Evolutionary conservation across 1,140 invertebrate species (phyloP).

Genomic region (Gryon sp.): DNA sequence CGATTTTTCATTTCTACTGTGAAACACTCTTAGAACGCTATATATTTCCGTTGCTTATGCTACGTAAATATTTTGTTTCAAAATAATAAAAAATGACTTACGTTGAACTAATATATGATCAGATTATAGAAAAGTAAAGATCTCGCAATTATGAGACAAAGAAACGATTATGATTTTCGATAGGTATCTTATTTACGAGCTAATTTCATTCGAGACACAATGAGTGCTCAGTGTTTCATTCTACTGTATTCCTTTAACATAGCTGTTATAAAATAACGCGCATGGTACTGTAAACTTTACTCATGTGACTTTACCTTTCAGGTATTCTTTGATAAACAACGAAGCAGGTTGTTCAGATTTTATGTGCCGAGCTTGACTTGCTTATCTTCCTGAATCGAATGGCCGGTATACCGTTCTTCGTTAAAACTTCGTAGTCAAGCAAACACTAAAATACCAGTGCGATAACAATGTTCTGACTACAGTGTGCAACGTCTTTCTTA

Average conservation of each 20-base stretch:
- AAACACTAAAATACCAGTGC: conserved; percentile 74
- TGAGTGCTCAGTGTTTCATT: conserved; percentile 43
- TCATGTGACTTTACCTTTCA: conserved; percentile 65
- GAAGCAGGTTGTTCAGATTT: conserved; percentile 77
- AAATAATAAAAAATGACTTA: no score
- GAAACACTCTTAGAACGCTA: no score
- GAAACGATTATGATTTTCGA: conserved; percentile 45
- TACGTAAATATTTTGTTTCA: no score
- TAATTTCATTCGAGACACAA: conserved; percentile 52
- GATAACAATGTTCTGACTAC: conserved; percentile 71
- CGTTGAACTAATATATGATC: neutral
- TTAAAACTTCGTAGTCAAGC: conserved; percentile 71
- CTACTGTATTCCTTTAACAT: conserved; percentile 60
- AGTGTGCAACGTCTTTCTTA: conserved; percentile 72
- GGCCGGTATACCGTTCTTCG: conserved; percentile 64
- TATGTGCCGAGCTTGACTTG: conserved; percentile 74
- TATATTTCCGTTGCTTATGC: no score
- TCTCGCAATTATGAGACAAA: conserved; percentile 23
- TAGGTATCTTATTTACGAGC: conserved; percentile 53
- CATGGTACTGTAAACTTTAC: conserved; percentile 62
- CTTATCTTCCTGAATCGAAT: conserved; percentile 72
- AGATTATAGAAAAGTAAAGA: conserved; percentile 2
- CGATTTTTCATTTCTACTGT: conserved; percentile 34
- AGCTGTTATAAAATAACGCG: conserved; percentile 57
- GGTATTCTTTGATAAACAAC: conserved; percentile 76